Percentiles rank a stretch among this genome's conserved stretches.
Evolutionary conservation across 2,113 vertebrate species (phyloP).

Genomic region (Corythoichthys haematopterus): DNA sequence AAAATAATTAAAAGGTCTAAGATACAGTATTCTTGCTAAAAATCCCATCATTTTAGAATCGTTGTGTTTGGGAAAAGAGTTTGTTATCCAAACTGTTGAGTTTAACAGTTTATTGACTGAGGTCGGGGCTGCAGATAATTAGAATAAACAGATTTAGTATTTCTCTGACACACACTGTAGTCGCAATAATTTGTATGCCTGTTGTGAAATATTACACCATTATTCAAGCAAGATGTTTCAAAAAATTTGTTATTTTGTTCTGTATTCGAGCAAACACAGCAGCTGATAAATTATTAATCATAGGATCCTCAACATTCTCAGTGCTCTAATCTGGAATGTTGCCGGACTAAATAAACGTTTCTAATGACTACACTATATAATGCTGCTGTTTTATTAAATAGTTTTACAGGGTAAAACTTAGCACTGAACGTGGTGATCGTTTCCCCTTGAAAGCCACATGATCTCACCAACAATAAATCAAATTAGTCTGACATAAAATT

Average conservation of each 20-base stretch:
- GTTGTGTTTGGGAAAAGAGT: neutral
- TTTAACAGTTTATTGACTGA: neutral
- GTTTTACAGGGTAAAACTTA: constrained; percentile 6
- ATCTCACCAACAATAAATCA: constrained; percentile 39
- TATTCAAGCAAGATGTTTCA: neutral
- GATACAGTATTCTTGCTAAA: neutral
- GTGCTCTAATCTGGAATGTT: neutral
- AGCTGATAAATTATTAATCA: neutral
- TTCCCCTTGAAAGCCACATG: constrained; percentile 12
- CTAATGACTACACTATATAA: neutral
- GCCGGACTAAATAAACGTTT: neutral
- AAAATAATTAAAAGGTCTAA: neutral
- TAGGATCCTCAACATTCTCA: neutral
- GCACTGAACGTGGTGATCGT: constrained; percentile 11
- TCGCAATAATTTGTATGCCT: neutral
- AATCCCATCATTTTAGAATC: neutral
- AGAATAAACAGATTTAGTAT: neutral
- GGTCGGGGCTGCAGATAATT: neutral
- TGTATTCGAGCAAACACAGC: neutral
- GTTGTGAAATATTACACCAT: neutral
- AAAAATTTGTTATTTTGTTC: neutral
- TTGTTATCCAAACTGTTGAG: neutral
- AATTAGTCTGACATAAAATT: constrained; percentile 34
- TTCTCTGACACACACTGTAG: neutral
- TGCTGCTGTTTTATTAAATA: neutral